phyloP scores from a whole-genome alignment of 2,888 invertebrate species.

The Drosophila mimetica region DNA sequence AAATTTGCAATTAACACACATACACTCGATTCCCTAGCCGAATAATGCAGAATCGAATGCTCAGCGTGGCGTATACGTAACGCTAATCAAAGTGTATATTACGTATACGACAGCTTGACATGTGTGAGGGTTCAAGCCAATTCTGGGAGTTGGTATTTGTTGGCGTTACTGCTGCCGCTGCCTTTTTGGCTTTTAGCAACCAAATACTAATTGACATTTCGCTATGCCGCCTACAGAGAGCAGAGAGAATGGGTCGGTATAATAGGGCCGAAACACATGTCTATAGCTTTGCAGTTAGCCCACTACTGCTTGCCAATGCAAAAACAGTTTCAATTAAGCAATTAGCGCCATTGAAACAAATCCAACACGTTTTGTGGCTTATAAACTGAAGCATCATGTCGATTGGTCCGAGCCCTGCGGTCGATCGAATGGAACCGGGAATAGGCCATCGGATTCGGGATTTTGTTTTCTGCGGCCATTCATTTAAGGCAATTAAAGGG shows the following conservation, averaged over 20 bases:
- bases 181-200: conserved; percentile 76
- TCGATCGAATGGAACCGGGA: conserved; percentile 18
- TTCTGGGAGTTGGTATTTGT: conserved; percentile 54
- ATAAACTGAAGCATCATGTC: conserved; percentile 74
- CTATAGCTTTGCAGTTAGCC: conserved; percentile 56
- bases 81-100: conserved; percentile 68
- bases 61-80: conserved; percentile 63
- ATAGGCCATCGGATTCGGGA: conserved; percentile 5
- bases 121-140: conserved; percentile 53
- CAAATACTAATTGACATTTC: conserved; percentile 78
- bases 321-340: conserved; percentile 80
- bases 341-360: conserved; percentile 80
- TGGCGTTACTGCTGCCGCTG: conserved; percentile 19
- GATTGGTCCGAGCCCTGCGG: conserved; percentile 59
- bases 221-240: conserved; percentile 55
- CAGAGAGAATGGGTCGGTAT: neutral
- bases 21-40: conserved; percentile 25
- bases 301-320: conserved; percentile 64
- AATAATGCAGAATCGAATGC: conserved; percentile 37
- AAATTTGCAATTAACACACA: conserved; percentile 64
- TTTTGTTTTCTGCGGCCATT: conserved; percentile 44
- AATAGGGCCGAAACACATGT: conserved; percentile 27
- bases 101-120: conserved; percentile 68
- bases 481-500: conserved; percentile 44
- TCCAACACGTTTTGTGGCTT: conserved; percentile 80